Base-by-base conservation (phyloP, 2,113 vertebrate genomes). In the Sphyrna mokarran region DNA sequence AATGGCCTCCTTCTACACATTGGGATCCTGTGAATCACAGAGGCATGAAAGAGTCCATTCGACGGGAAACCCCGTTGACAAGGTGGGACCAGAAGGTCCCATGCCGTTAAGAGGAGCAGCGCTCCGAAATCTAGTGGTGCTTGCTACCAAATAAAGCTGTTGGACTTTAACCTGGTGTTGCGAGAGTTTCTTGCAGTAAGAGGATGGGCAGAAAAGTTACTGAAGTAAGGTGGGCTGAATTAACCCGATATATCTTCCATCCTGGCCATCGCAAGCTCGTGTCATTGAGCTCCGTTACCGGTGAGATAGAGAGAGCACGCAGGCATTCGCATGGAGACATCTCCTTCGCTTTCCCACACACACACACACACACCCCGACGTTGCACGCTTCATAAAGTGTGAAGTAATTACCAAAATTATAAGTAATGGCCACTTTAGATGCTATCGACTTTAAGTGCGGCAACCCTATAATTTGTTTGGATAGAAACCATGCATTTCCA, bases 161-260 rank as follows among this genome's bases (percentile, higher is more conserved):
- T 48, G 43, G 43, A 48, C 43, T 48, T 48, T 48, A 48, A 48
- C 43, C 43, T 48, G 43, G 43, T 48, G 43, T 48, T 48, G 43
- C 3, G 43, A 48, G 43, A 48, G 43, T 48, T 48, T 48, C 43
- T 48, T 48, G 3, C 43, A 26, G 72, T 76, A 33, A 13, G 72
- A 76, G 72, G 3, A 16, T 6, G 69, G 22, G 16, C 22, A 69
- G 68, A 5, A 0, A 22, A 20, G 29, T 13, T 7, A n/a, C 72
- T 14, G 72, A n/a, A 33, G 33, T 0, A 8, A 14, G 76, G 3
- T 4, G 76, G 13, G 11, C 76, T n/a, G 20, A 18, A 6, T 83
- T 37, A 7, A 40, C 37, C 16, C n/a, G 1, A 20, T 3, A 0
- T 16, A 0, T 1, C 37, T 16, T 3, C n/a, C 7, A 37, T n/a